phyloP scores from a whole-genome alignment of 1,140 invertebrate species.

The Semibalanus balanoides region DNA sequence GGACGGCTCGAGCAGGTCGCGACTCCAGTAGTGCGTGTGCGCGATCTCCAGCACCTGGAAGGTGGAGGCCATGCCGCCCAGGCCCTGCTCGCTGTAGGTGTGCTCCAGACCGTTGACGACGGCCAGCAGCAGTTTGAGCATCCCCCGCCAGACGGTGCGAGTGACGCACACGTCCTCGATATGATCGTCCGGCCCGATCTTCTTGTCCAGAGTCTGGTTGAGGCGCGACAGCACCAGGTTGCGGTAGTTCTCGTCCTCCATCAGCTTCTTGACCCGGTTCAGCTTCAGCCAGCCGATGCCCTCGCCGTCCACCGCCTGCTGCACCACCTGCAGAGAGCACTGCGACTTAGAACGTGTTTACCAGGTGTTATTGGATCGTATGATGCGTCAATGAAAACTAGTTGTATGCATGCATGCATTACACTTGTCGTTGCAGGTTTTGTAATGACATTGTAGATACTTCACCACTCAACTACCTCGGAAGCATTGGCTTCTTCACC shows the following conservation, averaged over 20 bases:
- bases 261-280: constrained; percentile 83
- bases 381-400: too few species aligned
- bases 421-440: too few species aligned
- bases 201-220: constrained; percentile 83
- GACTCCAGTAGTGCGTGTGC: constrained; percentile 95
- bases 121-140: constrained; percentile 79
- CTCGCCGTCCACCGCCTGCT: constrained; percentile 83
- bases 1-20: constrained; percentile 49
- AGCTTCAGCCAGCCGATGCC: constrained; percentile 94
- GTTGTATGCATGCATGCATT: too few species aligned
- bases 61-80: constrained; percentile 93
- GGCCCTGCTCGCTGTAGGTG: constrained; percentile 81
- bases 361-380: too few species aligned
- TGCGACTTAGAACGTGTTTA: too few species aligned
- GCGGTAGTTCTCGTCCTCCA: constrained; percentile 98
- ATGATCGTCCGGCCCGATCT: constrained; percentile 87
- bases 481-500: too few species aligned
- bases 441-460: too few species aligned
- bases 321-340: constrained; percentile 56
- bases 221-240: constrained; percentile 90
- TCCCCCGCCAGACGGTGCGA: constrained; percentile 87
- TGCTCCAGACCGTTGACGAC: constrained; percentile 78
- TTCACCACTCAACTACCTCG: too few species aligned
- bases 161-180: constrained; percentile 93
- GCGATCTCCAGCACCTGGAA: constrained; percentile 94